A percentile compares a stretch with the other conserved stretches of the same genome.
These are phyloP conservation scores for Halictus quadricinctus DNA, from an alignment of 2,888 invertebrate genomes.

Conservation along the genomic window DNA sequence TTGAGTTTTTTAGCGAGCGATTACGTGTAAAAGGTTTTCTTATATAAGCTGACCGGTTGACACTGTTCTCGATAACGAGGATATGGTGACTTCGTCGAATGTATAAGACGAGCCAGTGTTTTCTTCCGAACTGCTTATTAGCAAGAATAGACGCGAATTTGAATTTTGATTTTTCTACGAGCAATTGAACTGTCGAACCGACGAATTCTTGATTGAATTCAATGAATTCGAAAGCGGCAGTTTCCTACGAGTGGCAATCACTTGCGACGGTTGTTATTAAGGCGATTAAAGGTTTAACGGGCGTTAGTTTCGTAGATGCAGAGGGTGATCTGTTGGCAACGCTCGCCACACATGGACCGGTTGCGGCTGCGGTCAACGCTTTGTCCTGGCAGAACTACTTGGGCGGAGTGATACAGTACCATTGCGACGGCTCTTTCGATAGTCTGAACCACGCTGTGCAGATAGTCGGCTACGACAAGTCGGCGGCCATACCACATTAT, in stretches of 20 bases:
- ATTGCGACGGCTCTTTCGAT: conserved; percentile 86
- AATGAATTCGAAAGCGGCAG: not conserved
- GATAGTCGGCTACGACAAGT: conserved; percentile 91
- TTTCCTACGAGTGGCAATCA: conserved; percentile 5
- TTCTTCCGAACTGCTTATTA: not conserved
- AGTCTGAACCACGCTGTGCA: conserved; percentile 92
- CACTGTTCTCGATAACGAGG: not conserved
- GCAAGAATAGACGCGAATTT: not conserved
- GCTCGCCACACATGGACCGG: conserved; percentile 89
- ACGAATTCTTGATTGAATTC: not conserved
- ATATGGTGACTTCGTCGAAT: conserved; percentile 8
- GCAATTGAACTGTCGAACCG: not conserved
- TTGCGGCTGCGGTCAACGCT: conserved; percentile 92
- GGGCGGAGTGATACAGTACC: conserved; percentile 91
- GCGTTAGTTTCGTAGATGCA: conserved; percentile 85
- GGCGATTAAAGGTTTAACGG: conserved; percentile 50
- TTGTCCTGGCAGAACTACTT: conserved; percentile 93
- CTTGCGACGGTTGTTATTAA: conserved; percentile 30
- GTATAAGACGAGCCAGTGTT: not conserved
- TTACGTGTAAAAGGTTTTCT: conserved; percentile 42
- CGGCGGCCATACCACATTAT: conserved; percentile 89
- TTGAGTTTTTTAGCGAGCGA: conserved; percentile 15
- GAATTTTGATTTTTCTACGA: not conserved
- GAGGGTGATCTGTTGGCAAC: conserved; percentile 86
- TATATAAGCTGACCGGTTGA: conserved; percentile 48